Evolutionary conservation across 2,797 vertebrate species (phyloP).

Genomic region (Neomorphus geoffroyi): DNA sequence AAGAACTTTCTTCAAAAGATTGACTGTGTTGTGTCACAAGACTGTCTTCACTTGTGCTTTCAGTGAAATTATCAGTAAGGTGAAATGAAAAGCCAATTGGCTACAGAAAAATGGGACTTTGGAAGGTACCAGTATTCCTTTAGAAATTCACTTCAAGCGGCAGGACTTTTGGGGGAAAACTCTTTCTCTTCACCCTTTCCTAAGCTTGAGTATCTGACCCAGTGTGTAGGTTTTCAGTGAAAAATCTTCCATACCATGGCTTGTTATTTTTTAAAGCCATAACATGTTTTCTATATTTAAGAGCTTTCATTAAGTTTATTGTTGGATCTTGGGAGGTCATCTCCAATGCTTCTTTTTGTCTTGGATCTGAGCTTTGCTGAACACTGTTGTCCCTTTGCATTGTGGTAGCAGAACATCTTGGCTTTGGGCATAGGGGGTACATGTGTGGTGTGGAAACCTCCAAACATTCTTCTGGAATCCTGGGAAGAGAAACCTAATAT

Average conservation of each 20-base stretch:
- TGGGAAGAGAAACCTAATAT: neutral
- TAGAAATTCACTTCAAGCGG: neutral
- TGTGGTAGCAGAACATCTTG: neutral
- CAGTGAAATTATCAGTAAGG: neutral
- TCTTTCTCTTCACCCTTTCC: neutral
- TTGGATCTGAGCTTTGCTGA: neutral
- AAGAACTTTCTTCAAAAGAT: neutral
- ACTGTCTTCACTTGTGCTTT: neutral
- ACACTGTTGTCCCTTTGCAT: neutral
- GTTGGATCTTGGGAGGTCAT: neutral
- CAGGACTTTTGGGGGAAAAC: neutral
- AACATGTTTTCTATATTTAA: neutral
- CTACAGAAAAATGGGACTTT: neutral
- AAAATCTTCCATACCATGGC: neutral
- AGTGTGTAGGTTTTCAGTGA: neutral
- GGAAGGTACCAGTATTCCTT: neutral
- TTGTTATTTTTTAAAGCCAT: neutral
- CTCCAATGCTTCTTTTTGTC: neutral
- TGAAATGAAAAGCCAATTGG: neutral
- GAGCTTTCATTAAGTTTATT: neutral
- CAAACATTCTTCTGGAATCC: neutral
- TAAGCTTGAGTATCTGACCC: neutral
- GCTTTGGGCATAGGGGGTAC: neutral
- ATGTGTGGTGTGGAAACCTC: neutral
- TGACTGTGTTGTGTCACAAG: neutral